A percentile compares a stretch with the other conserved stretches of the same genome.
These are phyloP conservation scores for Drosophila yooni DNA, from an alignment of 2,888 invertebrate genomes.

Conservation along the genomic window DNA sequence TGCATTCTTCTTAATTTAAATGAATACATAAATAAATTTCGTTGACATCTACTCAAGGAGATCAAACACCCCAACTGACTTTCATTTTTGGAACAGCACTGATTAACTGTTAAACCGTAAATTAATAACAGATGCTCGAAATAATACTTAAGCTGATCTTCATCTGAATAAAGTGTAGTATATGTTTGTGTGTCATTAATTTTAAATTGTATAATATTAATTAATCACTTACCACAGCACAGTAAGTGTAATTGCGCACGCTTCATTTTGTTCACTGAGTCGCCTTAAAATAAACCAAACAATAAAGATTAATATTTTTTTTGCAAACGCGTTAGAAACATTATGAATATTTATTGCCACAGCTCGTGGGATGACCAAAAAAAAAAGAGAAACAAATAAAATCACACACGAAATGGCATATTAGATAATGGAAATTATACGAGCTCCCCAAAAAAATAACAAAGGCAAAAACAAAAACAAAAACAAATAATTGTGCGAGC, in stretches of 20 bases:
- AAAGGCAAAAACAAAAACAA: constrained; percentile 43
- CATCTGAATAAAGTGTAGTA: background rate
- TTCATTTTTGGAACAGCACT: constrained; percentile 3
- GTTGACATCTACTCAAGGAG: constrained; percentile 19
- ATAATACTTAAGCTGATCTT: background rate
- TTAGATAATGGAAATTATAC: constrained; percentile 70
- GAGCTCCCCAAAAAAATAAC: constrained; percentile 25
- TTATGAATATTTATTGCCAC: constrained; percentile 72
- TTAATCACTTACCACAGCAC: constrained; percentile 70
- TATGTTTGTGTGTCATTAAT: background rate
- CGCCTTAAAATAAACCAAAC: constrained; percentile 68
- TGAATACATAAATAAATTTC: background rate
- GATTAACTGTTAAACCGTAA: background rate
- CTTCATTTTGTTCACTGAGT: constrained; percentile 75
- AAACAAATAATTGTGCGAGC: constrained; percentile 60
- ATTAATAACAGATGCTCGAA: background rate
- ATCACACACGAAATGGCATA: constrained; percentile 40
- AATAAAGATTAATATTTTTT: constrained; percentile 34
- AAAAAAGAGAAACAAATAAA: constrained; percentile 17
- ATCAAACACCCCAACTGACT: background rate
- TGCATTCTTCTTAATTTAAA: constrained; percentile 9
- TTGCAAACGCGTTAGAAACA: constrained; percentile 51
- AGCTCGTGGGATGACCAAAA: constrained; percentile 64
- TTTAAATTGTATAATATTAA: constrained; percentile 1
- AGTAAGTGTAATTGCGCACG: constrained; percentile 59